Evolutionary conservation across 2,113 vertebrate genomes (phyloP), one percentile per base, ranked within the genome.

Genomic region (Alexandromys fortis): DNA sequence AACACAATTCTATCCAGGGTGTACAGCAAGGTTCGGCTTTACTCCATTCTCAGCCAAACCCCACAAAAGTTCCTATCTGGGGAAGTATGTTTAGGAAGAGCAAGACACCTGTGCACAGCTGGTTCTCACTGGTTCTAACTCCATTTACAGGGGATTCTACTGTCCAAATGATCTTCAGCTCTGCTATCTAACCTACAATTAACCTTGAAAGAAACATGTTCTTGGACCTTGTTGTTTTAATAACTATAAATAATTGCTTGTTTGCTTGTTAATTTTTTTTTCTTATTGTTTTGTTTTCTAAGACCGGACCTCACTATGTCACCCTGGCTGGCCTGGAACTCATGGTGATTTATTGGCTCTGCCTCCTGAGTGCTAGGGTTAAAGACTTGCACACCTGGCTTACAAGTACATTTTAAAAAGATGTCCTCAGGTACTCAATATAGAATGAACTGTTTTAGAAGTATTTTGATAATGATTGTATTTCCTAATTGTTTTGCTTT

Each of bases 211-310:
- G 12, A 92, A 90, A 35, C 21, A 67, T 0, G 17, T 58, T 79
- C 73, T 94, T 75, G 86, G 73, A 24, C 28, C 94, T 63, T 85
- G 67, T 49, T 86, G 33, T 49, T 88, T 95, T 94, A 96, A 90
- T 78, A 86, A 42, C 38, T 92, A 63, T 26, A 91, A 68, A 10
- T 88, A 38, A 72, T 21, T 85, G 42, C 11, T 2, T 14, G 8
- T 28, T 63, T 83, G 38, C 35, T 83, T 63, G 55, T 63, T 83
- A 26, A 72, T n/a, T 72, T 72, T 68, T 67, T 68, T 68, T 68
- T 72, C 68, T 72, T 70, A 35, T n/a, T 38, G 70, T 72, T 38
- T 38, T 63, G 24, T 28, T 63, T 61, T 85, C 28, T 42, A 85
- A 42, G 72, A 85, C n/a, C 5, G 26, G 81, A n/a, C 7, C 81